Percentiles rank a stretch among this genome's conserved stretches.
These are phyloP conservation scores for Pseudomyrmex concolor DNA, from an alignment of 1,140 invertebrate genomes.

Conservation along the genomic window DNA sequence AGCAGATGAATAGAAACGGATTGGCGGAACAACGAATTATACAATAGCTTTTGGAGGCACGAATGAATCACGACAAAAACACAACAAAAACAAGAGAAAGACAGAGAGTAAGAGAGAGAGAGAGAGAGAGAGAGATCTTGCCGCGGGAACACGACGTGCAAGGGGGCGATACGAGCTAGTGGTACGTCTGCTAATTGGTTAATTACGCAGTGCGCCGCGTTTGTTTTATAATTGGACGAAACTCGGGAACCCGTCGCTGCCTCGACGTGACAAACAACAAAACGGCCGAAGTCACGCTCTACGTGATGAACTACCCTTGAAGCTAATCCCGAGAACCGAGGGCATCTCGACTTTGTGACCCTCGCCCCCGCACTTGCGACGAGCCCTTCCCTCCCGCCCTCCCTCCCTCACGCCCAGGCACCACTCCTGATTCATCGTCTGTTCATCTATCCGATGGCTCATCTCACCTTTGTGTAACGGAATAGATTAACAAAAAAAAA, in stretches of 20 bases:
- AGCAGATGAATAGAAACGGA: no score
- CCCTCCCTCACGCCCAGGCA: not conserved
- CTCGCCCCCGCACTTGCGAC: conserved; percentile 31
- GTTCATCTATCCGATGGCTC: not conserved
- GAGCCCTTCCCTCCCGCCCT: conserved; percentile 30
- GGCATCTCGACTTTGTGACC: conserved; percentile 62
- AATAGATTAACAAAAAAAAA: not conserved
- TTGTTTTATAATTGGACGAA: conserved; percentile 86
- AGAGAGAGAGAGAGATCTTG: not conserved
- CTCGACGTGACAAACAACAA: conserved; percentile 84
- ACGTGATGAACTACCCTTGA: conserved; percentile 84
- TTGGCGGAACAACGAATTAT: not conserved
- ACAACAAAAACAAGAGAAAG: conserved; percentile 20
- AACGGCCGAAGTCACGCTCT: conserved; percentile 84
- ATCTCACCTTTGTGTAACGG: not conserved
- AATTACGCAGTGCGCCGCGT: conserved; percentile 83
- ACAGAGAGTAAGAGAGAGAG: conserved; percentile 11
- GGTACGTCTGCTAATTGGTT: conserved; percentile 84
- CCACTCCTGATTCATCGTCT: conserved; percentile 28
- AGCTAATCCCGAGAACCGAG: conserved; percentile 79
- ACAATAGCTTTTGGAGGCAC: conserved; percentile 52
- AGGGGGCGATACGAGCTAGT: conserved; percentile 38
- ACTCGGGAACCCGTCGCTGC: conserved; percentile 74
- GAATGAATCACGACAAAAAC: conserved; percentile 55
- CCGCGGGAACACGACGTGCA: conserved; percentile 4